A percentile compares a stretch with the other conserved stretches of the same genome.
phyloP scores from a whole-genome alignment of 2,113 vertebrate genomes.

The Pithys albifrons region DNA sequence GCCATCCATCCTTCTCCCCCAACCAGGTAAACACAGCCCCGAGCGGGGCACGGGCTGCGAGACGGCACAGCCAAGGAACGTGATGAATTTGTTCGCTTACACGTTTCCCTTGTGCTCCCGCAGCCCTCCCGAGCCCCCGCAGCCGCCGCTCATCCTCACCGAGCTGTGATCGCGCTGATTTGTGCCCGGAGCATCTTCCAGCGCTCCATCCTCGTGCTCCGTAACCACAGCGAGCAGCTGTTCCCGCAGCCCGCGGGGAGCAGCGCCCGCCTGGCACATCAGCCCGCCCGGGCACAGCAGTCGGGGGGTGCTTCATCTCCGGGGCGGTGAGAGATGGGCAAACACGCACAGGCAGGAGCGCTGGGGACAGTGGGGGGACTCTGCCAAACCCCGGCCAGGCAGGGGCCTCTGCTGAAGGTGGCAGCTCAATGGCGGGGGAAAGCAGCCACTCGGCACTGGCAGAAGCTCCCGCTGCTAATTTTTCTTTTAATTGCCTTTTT shows the following conservation, averaged over 20 bases:
- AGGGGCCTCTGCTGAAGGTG: not conserved
- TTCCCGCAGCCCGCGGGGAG: not conserved
- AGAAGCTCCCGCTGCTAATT: not conserved
- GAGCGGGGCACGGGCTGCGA: too few species aligned
- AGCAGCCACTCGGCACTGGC: not conserved
- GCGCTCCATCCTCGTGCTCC: accelerated
- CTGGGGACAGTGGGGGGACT: not conserved
- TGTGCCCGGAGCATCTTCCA: not conserved
- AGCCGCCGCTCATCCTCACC: not conserved
- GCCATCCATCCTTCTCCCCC: not conserved
- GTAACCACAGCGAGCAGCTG: accelerated
- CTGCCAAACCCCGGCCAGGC: not conserved
- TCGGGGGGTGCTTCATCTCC: too few species aligned
- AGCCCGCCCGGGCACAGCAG: not conserved
- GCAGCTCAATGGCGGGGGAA: not conserved
- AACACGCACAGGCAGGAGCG: not conserved
- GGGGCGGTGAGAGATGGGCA: too few species aligned
- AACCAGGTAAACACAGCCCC: not conserved
- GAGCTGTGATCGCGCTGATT: not conserved
- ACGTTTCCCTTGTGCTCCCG: accelerated
- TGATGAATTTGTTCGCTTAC: not conserved
- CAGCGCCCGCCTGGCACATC: not conserved
- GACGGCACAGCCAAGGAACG: not conserved
- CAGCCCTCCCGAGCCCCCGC: not conserved
- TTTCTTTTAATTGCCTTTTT: too few species aligned